Evolutionary conservation across 2,888 invertebrate genomes (phyloP).

Genomic region (Latrodectus hesperus): DNA sequence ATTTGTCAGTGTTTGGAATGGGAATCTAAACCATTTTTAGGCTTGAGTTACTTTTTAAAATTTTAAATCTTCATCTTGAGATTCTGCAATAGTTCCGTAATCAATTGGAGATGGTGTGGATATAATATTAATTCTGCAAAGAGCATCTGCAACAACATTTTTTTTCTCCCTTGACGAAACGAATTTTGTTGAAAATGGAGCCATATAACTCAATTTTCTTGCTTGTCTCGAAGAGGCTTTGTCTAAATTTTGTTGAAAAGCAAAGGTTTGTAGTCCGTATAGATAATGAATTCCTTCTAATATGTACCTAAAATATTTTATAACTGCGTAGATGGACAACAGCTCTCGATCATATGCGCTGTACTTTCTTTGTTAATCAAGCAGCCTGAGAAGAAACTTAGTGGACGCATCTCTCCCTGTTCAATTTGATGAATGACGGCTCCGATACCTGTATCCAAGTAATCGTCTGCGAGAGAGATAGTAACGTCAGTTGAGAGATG

Average conservation of each 20-base stretch:
- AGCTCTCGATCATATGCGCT: constrained; percentile 71
- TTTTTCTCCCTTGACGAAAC: neutral
- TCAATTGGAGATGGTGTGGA: neutral
- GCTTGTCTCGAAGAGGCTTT: constrained; percentile 73
- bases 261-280: constrained; percentile 70
- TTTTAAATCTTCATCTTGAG: neutral
- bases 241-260: constrained; percentile 9
- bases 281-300: constrained; percentile 57
- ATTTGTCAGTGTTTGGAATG: constrained; percentile 10
- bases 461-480: constrained; percentile 74
- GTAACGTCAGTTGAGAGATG: neutral
- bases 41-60: neutral
- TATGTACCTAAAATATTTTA: constrained; percentile 46
- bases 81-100: constrained; percentile 12
- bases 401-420: no score
- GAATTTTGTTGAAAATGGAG: constrained; percentile 74
- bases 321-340: constrained; percentile 70
- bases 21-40: constrained; percentile 6
- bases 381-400: constrained; percentile 4
- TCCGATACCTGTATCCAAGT: constrained; percentile 72
- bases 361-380: constrained; percentile 16
- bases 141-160: neutral
- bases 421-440: constrained; percentile 71
- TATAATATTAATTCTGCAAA: neutral
- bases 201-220: constrained; percentile 72